Conservation (phyloP, 2,888 invertebrate genomes). For the Pilophorus perplexus region DNA sequence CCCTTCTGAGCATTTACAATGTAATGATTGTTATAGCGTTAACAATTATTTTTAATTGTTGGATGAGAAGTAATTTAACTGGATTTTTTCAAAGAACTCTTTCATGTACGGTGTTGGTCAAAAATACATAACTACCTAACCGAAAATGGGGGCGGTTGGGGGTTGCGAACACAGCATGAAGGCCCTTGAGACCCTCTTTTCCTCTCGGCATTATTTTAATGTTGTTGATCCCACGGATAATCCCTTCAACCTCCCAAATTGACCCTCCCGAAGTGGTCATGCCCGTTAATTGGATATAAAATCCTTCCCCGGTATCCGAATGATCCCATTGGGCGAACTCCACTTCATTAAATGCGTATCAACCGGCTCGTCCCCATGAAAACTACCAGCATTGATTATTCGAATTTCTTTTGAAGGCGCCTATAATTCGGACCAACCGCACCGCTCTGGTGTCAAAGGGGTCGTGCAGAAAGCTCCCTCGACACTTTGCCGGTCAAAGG, state of each 20-base stretch:
- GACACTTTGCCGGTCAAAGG: too few species aligned
- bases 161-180: neutral
- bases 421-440: neutral
- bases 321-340: neutral
- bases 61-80: too few species aligned
- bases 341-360: constrained; percentile 18
- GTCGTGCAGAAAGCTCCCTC: too few species aligned
- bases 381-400: constrained; percentile 18
- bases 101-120: too few species aligned
- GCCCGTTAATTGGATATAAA: constrained; percentile 31
- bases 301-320: neutral
- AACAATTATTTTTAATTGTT: too few species aligned
- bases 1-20: too few species aligned
- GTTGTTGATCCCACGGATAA: constrained; percentile 13
- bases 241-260: neutral
- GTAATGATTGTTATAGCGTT: too few species aligned
- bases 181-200: neutral
- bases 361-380: neutral
- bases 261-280: constrained; percentile 23
- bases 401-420: constrained; percentile 15
- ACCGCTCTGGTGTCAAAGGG: too few species aligned
- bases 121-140: too few species aligned
- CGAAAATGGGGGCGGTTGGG: too few species aligned
- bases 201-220: constrained; percentile 21
- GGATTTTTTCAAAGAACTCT: too few species aligned